Evolutionary conservation across 2,113 vertebrate species (phyloP).

Genomic region (Proterorhinus semilunaris): DNA sequence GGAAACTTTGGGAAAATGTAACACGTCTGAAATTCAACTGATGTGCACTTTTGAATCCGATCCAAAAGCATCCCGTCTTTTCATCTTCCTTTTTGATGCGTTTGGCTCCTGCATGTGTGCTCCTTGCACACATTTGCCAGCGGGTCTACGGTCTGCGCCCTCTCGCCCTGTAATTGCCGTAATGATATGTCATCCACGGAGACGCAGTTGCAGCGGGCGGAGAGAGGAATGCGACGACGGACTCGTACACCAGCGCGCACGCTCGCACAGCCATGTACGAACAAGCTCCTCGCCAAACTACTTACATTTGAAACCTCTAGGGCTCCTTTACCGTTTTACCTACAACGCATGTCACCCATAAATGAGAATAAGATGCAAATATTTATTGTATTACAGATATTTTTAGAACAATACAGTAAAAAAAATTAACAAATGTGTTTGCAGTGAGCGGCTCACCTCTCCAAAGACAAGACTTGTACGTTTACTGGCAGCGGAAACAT

Average conservation of each 20-base stretch:
- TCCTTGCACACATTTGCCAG: constrained; percentile 15
- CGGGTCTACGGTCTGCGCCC: constrained; percentile 37
- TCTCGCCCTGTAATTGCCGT: constrained; percentile 70
- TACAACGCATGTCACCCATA: too few relatives aligned
- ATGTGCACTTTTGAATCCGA: constrained; percentile 34
- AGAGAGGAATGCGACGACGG: constrained; percentile 57
- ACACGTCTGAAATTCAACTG: neutral
- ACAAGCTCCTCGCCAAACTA: constrained; percentile 48
- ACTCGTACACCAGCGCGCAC: constrained; percentile 35
- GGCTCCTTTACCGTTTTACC: constrained; percentile 7
- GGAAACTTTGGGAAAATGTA: neutral
- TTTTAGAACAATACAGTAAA: too few relatives aligned
- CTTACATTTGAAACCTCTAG: constrained; percentile 26
- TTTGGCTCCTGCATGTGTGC: constrained; percentile 20
- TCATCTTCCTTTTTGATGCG: constrained; percentile 24
- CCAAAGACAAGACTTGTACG: too few relatives aligned
- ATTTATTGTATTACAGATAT: too few relatives aligned
- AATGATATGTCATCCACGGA: constrained; percentile 72
- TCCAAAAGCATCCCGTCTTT: constrained; percentile 10
- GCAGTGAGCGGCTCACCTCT: too few relatives aligned
- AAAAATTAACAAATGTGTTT: too few relatives aligned
- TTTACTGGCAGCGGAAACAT: too few relatives aligned
- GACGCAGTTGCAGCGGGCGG: constrained; percentile 59
- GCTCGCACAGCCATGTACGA: constrained; percentile 47
- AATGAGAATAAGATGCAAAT: too few relatives aligned